phyloP scores from a whole-genome alignment of 1,140 invertebrate species.

The Leptestheria dahalacensis region DNA sequence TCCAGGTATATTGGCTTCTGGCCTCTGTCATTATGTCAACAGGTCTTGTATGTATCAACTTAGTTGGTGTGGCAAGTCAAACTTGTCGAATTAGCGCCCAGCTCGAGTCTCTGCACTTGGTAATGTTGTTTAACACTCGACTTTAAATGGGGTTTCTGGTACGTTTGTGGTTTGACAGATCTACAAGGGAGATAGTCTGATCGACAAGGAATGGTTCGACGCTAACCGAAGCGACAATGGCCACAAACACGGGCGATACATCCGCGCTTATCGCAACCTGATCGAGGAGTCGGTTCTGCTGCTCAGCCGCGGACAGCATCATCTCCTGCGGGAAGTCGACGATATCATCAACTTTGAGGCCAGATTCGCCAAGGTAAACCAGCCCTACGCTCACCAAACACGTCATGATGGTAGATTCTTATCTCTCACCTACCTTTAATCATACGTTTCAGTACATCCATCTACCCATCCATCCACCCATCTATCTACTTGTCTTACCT shows the following conservation, averaged over 20 bases:
- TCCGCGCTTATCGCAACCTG: constrained; percentile 27
- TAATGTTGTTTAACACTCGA: too few species aligned
- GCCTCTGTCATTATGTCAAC: too few species aligned
- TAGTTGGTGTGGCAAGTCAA: too few species aligned
- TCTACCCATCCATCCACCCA: too few species aligned
- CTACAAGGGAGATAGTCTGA: constrained; percentile 28
- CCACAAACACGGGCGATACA: constrained; percentile 21
- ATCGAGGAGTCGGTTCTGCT: constrained; percentile 29
- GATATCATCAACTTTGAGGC: constrained; percentile 40
- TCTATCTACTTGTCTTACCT: too few species aligned
- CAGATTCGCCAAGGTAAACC: constrained; percentile 37
- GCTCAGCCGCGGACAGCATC: constrained; percentile 28
- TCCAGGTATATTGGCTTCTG: constrained; percentile 26
- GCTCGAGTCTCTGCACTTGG: too few species aligned
- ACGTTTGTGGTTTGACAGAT: constrained; percentile 22
- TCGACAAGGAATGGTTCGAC: constrained; percentile 27
- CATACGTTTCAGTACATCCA: background rate
- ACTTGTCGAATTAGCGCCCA: too few species aligned
- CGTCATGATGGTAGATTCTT: background rate
- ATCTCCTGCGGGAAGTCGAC: constrained; percentile 31
- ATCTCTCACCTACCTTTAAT: background rate
- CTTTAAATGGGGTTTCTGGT: background rate
- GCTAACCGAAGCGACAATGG: constrained; percentile 1
- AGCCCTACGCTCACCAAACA: background rate
- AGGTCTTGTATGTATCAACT: too few species aligned